Evolutionary conservation across 2,113 vertebrate genomes (phyloP).

Genomic region (Elephas maximus): DNA sequence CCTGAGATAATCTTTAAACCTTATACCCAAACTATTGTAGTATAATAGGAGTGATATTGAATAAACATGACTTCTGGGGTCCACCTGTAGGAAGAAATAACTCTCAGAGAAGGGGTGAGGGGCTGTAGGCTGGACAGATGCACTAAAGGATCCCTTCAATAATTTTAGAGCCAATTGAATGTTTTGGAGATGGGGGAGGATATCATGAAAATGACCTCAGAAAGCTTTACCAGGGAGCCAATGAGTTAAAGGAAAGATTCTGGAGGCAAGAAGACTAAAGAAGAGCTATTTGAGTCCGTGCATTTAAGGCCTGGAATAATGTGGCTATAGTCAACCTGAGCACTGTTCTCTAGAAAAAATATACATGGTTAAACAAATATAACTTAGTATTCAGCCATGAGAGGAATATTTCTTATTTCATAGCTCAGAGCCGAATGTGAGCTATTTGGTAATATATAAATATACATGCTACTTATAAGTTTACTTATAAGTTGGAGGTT

Average conservation of each 20-base stretch:
- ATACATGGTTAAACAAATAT: conserved; percentile 7
- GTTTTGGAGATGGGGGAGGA: not conserved
- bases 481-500: not conserved
- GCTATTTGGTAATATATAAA: conserved; percentile 20
- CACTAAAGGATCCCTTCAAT: not conserved
- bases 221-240: not conserved
- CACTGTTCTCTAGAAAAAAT: conserved; percentile 44
- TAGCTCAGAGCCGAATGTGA: conserved; percentile 57
- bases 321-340: conserved; percentile 35
- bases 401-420: conserved; percentile 51
- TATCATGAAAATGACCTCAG: not conserved
- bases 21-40: not conserved
- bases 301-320: conserved; percentile 24
- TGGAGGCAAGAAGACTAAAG: conserved; percentile 1
- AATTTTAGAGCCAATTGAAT: not conserved
- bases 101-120: not conserved
- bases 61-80: not conserved
- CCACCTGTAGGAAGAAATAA: not conserved
- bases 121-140: not conserved
- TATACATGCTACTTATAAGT: not conserved
- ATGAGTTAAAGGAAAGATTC: not conserved
- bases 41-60: not conserved
- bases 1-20: not conserved
- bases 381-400: conserved; percentile 43
- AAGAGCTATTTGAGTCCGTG: conserved; percentile 22